A percentile compares a stretch with the other conserved stretches of the same genome.
These are phyloP conservation scores for Diceros bicornis DNA, from an alignment of 2,797 vertebrate genomes.

Conservation along the genomic window DNA sequence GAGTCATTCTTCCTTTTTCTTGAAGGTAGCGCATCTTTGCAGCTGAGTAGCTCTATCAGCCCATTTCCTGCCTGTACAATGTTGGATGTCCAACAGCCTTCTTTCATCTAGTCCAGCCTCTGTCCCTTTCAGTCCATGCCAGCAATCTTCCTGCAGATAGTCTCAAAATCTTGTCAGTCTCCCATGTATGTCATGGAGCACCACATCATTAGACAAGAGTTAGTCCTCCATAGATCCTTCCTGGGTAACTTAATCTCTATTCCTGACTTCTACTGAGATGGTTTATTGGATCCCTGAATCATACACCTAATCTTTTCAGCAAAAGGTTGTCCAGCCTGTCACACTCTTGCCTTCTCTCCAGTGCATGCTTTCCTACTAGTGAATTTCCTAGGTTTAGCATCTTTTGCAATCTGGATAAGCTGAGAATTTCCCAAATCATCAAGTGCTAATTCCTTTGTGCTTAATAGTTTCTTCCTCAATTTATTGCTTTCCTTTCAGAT, in stretches of 20 bases:
- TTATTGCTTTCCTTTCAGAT: background rate
- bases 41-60: background rate
- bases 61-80: background rate
- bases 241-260: background rate
- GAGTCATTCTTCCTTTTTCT: background rate
- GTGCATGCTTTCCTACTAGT: background rate
- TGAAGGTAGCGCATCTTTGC: background rate
- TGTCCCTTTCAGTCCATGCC: background rate
- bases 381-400: background rate
- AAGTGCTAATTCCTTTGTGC: background rate
- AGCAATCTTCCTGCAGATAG: background rate
- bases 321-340: background rate
- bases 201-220: background rate
- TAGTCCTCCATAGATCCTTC: background rate
- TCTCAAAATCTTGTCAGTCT: background rate
- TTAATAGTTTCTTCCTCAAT: background rate
- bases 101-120: background rate
- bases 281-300: background rate
- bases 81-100: background rate
- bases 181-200: background rate
- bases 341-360: background rate
- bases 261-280: background rate
- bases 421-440: background rate
- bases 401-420: background rate
- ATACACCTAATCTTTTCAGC: background rate